A percentile compares a stretch with the other conserved stretches of the same genome.
Conservation (phyloP, 2,888 invertebrate genomes). For the Hemithea aestivaria region DNA sequence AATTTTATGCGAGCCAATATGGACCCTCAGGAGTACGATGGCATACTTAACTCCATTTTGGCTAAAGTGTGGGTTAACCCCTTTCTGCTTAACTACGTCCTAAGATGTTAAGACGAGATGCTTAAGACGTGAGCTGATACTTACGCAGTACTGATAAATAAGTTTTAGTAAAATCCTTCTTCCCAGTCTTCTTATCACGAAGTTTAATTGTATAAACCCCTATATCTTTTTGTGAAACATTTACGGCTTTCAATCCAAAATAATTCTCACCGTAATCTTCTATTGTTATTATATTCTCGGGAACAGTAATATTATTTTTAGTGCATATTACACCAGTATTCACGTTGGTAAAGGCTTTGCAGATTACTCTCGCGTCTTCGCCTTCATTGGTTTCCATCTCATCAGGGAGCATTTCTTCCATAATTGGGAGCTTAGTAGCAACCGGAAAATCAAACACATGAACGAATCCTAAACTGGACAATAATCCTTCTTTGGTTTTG, state of each 20-base stretch:
- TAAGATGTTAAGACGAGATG: no score
- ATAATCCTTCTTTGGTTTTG: constrained; percentile 27
- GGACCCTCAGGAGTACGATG: no score
- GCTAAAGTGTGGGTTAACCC: no score
- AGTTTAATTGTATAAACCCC: constrained; percentile 30
- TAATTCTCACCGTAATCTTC: constrained; percentile 31
- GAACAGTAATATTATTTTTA: constrained; percentile 22
- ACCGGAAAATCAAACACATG: no score
- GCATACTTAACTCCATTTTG: no score
- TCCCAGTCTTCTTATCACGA: constrained; percentile 19
- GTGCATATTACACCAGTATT: constrained; percentile 28
- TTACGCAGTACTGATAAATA: constrained; percentile 31
- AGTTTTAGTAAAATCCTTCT: constrained; percentile 16
- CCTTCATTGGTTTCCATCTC: constrained; percentile 28
- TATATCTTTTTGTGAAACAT: constrained; percentile 15
- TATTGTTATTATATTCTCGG: constrained; percentile 6
- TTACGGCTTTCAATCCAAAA: constrained; percentile 27
- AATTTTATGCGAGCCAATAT: no score
- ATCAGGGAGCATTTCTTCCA: constrained; percentile 31
- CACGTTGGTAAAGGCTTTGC: constrained; percentile 25
- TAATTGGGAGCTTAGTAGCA: no score
- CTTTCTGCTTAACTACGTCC: no score
- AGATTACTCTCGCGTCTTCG: constrained; percentile 31
- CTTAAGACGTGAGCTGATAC: no score
- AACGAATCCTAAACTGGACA: constrained; percentile 34